Base-by-base conservation (phyloP, 2,888 invertebrate species). In the Strigamia crassipes region DNA sequence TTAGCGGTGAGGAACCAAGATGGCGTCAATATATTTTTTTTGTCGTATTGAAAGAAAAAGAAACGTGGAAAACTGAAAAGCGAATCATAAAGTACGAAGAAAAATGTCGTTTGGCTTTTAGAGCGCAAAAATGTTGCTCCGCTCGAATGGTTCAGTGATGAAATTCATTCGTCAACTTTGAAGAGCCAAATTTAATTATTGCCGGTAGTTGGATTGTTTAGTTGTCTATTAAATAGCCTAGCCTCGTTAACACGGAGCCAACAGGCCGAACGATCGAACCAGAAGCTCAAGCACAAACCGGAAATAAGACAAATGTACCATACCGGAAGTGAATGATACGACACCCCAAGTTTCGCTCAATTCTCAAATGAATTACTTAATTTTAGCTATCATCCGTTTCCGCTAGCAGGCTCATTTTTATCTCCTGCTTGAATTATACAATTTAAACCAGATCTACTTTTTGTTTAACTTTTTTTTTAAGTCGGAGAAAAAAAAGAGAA, bases 1-100 rank as follows among this genome's bases (percentile, higher is more conserved):
- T 66, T 66, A 21, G 61, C 61, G 18, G 21, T 66, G 61, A 66
- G 61, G 61, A 66, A 66, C 61, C 21, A 66, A 66, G 10, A 66
- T 66, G 61, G 61, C 61, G 12, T 21, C 13, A 10, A 23, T 66
- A 12, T 66, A 1, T 6, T 15, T 51, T 51, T 12, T 51, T 1
- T 38, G 1, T 38, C 27, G 1, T 27, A 27, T 27, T 27, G 27
- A 3, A 27, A 27, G 3, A 27, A 38, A 38, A 10, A 38, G 10
- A 38, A 38, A 6, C 1, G 6, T 38, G 6, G 10, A 6, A 38
- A 38, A 6, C 6, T 38, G 10, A 38, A 38, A 38, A 38, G 10
- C 38, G 27, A 27, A 27, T 27, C 27, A 27, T 27, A 27, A 27
- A 27, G 3, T 27, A 27, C 27, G 27, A 27, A 27, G 3, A 2